These are phyloP conservation scores for Speoplatyrhinus poulsoni DNA, from an alignment of 2,113 vertebrate species.

Conservation along the genomic window DNA sequence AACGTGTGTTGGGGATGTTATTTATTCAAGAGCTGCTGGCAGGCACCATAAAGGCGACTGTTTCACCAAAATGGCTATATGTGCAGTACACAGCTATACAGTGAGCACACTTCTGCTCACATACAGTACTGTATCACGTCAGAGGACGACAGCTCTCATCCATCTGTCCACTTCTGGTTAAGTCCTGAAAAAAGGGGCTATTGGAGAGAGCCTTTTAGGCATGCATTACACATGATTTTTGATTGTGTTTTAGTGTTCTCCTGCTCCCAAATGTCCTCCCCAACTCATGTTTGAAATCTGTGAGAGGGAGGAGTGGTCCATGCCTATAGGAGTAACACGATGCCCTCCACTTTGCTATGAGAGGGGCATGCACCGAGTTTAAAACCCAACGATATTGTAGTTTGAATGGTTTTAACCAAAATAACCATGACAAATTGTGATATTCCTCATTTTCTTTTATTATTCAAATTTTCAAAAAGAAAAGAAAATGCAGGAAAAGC, in stretches of 20 bases:
- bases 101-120: no score
- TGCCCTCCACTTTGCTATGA: no score
- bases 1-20: constrained; percentile 63
- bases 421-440: constrained; percentile 1
- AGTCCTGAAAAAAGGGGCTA: no score
- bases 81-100: neutral
- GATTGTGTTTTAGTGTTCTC: no score
- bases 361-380: no score
- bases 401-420: neutral
- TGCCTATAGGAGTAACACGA: no score
- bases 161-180: constrained; percentile 75
- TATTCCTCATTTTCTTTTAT: constrained; percentile 70
- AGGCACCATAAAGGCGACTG: constrained; percentile 56
- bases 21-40: constrained; percentile 83
- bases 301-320: no score
- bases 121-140: constrained; percentile 72
- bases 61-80: constrained; percentile 32
- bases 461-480: constrained; percentile 74
- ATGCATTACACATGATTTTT: no score
- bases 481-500: constrained; percentile 78
- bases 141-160: constrained; percentile 76
- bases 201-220: no score
- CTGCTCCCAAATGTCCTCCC: no score
- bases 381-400: no score
- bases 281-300: no score